Evolutionary conservation across 2,113 vertebrate genomes (phyloP), one percentile per base, ranked within the genome.

Genomic region (Octodon degus): DNA sequence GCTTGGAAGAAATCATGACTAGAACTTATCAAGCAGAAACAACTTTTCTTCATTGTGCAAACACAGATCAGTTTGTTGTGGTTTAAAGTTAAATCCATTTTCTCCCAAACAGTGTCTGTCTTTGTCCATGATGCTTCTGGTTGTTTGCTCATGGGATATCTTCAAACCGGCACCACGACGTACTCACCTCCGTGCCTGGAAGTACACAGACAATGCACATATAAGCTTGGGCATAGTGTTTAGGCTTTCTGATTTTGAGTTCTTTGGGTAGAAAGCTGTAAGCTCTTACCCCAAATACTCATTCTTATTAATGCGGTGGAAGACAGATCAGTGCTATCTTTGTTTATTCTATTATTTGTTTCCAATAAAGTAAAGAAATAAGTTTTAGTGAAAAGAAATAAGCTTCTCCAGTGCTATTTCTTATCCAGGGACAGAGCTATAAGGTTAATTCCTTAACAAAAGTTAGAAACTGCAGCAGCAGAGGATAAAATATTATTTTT

Each of bases 401-500:
- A 80, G 34, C 24, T 91, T 93, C 34, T 74, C 67, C 30, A 43
- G 16, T 65, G 62, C 9, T 27, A 25, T 63, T 37, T 58, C 79
- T 30, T 87, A 93, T 83, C 11, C 34, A 81, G 8, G 25, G 25
- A 32, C 47, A 63, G n/a, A 80, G 7, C 6, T 89, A 77, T 60
- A 10, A 47, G 40, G 30, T 83, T 95, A 86, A 96, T 83, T 97
- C 83, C 19, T 68, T 30, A 76, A 94, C 70, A 93, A 58, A 90
- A 95, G 70, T 92, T 85, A 93, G 88, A 93, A 70, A 67, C 3
- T 68, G n/a, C n/a, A 92, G 65, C 7, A 37, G 12, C 40, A 93
- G 65, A 82, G 95, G 85, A 93, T 2, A 91, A 79, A 79, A 95
- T 67, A 87, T 62, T 90, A 85, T 90, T 96, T 76, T 11, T 94